phyloP scores from a whole-genome alignment of 2,888 invertebrate genomes.

The Perdita meconis region DNA sequence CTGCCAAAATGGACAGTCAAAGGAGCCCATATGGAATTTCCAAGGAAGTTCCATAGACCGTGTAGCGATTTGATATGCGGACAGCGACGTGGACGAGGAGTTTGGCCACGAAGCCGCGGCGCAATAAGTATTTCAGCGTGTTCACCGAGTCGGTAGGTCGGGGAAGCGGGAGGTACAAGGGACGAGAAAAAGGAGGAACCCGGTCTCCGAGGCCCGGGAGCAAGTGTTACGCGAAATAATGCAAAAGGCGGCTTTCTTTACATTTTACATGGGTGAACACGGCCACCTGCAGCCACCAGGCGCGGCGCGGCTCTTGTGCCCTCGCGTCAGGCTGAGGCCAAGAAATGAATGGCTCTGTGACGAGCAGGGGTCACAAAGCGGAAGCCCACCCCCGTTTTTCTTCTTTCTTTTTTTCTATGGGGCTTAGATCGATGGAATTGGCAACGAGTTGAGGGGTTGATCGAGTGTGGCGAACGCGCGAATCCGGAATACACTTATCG shows the following conservation, averaged over 20 bases:
- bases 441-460: slow-evolving; percentile 28
- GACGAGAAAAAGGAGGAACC: slow-evolving; percentile 7
- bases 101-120: slow-evolving; percentile 3
- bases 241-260: slow-evolving; percentile 66
- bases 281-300: slow-evolving; percentile 22
- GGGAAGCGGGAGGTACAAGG: neutral
- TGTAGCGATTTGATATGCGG: slow-evolving; percentile 22
- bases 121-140: slow-evolving; percentile 64
- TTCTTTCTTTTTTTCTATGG: no score
- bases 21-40: neutral
- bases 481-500: slow-evolving; percentile 13
- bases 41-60: neutral
- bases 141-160: slow-evolving; percentile 2
- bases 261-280: slow-evolving; percentile 65
- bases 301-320: slow-evolving; percentile 2
- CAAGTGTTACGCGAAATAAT: slow-evolving; percentile 67
- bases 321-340: slow-evolving; percentile 13
- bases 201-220: slow-evolving; percentile 33
- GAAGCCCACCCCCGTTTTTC: no score
- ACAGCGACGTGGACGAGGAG: slow-evolving; percentile 8
- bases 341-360: slow-evolving; percentile 38
- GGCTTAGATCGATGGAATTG: slow-evolving; percentile 39
- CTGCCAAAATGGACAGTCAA: neutral
- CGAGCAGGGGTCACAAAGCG: slow-evolving; percentile 32
- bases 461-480: slow-evolving; percentile 1